phyloP scores from a whole-genome alignment of 2,797 vertebrate species.

The Lacerta bilineata region DNA sequence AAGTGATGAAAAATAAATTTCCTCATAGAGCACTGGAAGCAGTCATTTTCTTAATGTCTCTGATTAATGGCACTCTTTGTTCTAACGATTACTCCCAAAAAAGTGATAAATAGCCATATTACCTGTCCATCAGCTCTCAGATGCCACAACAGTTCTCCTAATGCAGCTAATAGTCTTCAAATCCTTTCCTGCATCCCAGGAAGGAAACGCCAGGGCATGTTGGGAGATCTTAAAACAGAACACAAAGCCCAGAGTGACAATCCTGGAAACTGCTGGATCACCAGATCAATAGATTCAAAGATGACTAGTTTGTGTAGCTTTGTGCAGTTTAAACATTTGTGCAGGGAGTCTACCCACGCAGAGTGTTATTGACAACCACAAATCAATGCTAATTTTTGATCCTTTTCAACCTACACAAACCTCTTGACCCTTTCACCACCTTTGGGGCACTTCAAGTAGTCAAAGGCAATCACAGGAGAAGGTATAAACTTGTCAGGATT shows the following conservation, averaged over 20 bases:
- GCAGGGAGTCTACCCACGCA: slow-evolving; percentile 68
- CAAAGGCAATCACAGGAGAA: slow-evolving; percentile 87
- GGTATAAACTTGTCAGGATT: slow-evolving; percentile 83
- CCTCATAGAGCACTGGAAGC: slow-evolving; percentile 16
- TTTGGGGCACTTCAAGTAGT: slow-evolving; percentile 84
- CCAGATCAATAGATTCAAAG: slow-evolving; percentile 78
- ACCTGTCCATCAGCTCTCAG: slow-evolving; percentile 28
- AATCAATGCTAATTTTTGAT: slow-evolving; percentile 85
- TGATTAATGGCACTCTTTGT: slow-evolving; percentile 36
- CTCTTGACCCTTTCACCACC: slow-evolving; percentile 82
- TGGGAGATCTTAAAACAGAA: slow-evolving; percentile 58
- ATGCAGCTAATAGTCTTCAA: slow-evolving; percentile 23
- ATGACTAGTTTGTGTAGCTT: slow-evolving; percentile 79
- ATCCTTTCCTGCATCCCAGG: slow-evolving; percentile 35
- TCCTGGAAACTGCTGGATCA: slow-evolving; percentile 76
- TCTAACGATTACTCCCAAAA: slow-evolving; percentile 48
- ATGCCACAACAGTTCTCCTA: slow-evolving; percentile 1
- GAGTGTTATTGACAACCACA: slow-evolving; percentile 81
- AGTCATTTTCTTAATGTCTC: slow-evolving; percentile 32
- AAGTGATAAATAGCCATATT: slow-evolving; percentile 12
- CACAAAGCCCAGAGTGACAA: slow-evolving; percentile 62
- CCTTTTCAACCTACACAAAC: slow-evolving; percentile 85
- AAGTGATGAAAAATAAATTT: slow-evolving; percentile 29
- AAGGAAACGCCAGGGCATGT: slow-evolving; percentile 28
- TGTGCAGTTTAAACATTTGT: slow-evolving; percentile 83